Evolutionary conservation across 2,113 vertebrate species (phyloP).

Genomic region (Bucco capensis): DNA sequence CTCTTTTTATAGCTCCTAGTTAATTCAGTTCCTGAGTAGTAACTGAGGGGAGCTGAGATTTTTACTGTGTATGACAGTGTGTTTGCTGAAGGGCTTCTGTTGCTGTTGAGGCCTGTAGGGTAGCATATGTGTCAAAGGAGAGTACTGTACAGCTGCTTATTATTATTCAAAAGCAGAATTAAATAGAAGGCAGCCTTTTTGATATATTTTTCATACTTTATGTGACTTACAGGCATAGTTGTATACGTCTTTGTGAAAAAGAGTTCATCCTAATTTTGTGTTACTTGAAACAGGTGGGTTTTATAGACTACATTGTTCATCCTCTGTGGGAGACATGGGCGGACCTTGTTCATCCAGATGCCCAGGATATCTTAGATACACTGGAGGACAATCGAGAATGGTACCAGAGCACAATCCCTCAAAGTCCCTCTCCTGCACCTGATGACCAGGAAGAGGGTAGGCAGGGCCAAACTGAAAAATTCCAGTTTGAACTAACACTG

Average conservation of each 20-base stretch:
- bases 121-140: background rate
- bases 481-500: conserved; percentile 97
- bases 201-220: background rate
- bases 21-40: background rate
- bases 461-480: conserved; percentile 90
- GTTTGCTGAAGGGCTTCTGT: background rate
- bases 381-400: conserved; percentile 98
- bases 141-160: background rate
- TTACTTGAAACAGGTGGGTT: conserved; percentile 85
- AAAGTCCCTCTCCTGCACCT: conserved; percentile 91
- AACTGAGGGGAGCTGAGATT: background rate
- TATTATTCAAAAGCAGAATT: background rate
- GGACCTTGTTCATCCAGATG: conserved; percentile 95
- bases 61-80: background rate
- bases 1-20: background rate
- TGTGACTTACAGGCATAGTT: background rate
- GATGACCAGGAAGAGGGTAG: conserved; percentile 89
- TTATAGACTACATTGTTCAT: conserved; percentile 99
- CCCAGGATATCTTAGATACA: conserved; percentile 97
- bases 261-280: background rate
- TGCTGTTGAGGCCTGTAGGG: background rate
- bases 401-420: conserved; percentile 99
- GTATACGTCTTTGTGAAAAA: background rate
- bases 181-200: background rate
- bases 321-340: conserved; percentile 99